Percentiles rank a stretch among this genome's conserved stretches.
Conservation (phyloP, 1,140 invertebrate species). For the Drosophila chauvacae region DNA sequence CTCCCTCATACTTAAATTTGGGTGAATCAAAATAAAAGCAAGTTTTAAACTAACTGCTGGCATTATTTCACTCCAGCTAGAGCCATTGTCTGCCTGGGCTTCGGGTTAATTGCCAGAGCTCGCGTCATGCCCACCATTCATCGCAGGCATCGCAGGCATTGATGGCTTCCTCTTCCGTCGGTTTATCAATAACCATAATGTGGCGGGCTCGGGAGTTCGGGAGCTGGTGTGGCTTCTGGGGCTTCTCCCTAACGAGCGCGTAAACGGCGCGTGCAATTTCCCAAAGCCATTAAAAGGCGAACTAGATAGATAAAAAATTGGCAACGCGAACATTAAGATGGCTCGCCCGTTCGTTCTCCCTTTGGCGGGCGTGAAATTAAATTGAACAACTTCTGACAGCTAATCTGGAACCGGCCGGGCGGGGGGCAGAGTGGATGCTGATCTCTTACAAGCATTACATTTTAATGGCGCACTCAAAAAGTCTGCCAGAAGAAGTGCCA, state of each 20-base stretch:
- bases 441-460: conserved; percentile 78
- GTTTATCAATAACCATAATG: conserved; percentile 80
- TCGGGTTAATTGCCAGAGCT: conserved; percentile 41
- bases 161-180: conserved; percentile 35
- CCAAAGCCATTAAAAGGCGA: conserved; percentile 76
- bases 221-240: conserved; percentile 28
- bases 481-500: conserved; percentile 62
- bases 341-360: conserved; percentile 1
- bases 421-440: conserved; percentile 37
- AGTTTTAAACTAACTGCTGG: neutral
- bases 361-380: conserved; percentile 64
- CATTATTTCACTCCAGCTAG: neutral
- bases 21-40: neutral
- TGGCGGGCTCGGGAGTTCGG: conserved; percentile 30
- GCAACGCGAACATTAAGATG: conserved; percentile 73
- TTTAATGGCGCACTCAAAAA: conserved; percentile 79
- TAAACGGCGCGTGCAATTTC: conserved; percentile 81
- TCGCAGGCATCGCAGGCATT: conserved; percentile 11
- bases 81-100: conserved; percentile 23
- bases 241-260: conserved; percentile 69
- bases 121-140: conserved; percentile 1
- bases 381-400: conserved; percentile 83
- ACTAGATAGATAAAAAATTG: conserved; percentile 66
- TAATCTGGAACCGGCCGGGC: conserved; percentile 57
- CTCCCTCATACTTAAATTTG: neutral